Conservation (phyloP, 2,113 vertebrate species). For the Ginglymostoma cirratum region DNA sequence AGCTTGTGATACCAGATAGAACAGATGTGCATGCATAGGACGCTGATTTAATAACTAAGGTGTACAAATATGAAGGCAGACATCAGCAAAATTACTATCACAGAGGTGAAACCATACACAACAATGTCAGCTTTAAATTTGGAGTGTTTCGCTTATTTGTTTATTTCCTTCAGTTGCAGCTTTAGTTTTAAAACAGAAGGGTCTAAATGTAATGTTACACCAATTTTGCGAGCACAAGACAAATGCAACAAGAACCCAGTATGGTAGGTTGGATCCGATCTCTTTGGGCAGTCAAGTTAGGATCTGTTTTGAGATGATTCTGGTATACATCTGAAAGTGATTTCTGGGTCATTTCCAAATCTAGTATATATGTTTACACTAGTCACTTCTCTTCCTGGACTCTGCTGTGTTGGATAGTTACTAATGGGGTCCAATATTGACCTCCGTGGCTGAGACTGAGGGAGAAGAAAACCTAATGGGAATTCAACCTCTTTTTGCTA, state of each 20-base stretch:
- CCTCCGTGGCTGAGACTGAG: background rate
- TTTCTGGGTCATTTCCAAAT: background rate
- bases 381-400: background rate
- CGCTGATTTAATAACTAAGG: slow-evolving; percentile 24
- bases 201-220: background rate
- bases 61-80: background rate
- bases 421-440: background rate
- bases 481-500: background rate
- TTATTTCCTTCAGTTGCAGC: background rate
- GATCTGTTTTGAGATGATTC: background rate
- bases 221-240: background rate
- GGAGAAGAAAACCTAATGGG: background rate
- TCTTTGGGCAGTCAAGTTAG: background rate
- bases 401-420: background rate
- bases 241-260: background rate
- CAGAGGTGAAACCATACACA: slow-evolving; percentile 26
- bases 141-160: background rate
- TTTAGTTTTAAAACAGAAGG: background rate
- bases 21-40: slow-evolving; percentile 20
- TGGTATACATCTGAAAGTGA: background rate
- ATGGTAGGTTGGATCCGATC: background rate
- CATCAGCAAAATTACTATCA: slow-evolving; percentile 33
- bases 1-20: slow-evolving; percentile 21
- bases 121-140: slow-evolving; percentile 19
- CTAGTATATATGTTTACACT: background rate